Evolutionary conservation across 2,797 vertebrate genomes (phyloP).

Genomic region (Orestias chungarensis): DNA sequence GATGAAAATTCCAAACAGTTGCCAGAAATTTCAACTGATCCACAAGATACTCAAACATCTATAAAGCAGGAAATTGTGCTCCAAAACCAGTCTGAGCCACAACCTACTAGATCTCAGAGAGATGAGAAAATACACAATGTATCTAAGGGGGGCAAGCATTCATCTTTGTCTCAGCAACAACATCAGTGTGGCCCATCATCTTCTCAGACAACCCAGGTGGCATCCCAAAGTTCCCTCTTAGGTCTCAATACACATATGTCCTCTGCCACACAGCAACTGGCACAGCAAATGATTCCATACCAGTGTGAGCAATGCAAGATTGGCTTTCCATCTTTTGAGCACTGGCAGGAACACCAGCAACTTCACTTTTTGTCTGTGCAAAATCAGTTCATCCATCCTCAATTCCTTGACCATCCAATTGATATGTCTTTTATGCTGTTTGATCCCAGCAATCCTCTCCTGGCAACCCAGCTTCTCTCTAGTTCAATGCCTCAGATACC

Average conservation of each 20-base stretch:
- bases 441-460: slow-evolving; percentile 95
- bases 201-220: slow-evolving; percentile 88
- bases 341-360: slow-evolving; percentile 99
- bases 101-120: slow-evolving; percentile 83
- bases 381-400: slow-evolving; percentile 98
- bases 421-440: slow-evolving; percentile 99
- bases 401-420: slow-evolving; percentile 94
- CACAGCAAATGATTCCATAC: slow-evolving; percentile 96
- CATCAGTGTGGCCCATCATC: slow-evolving; percentile 86
- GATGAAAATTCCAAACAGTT: slow-evolving; percentile 96
- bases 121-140: slow-evolving; percentile 87
- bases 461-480: slow-evolving; percentile 94
- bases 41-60: slow-evolving; percentile 88
- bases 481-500: slow-evolving; percentile 96
- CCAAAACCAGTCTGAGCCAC: slow-evolving; percentile 79
- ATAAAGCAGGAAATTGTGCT: slow-evolving; percentile 91
- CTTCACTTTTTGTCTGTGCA: slow-evolving; percentile 98
- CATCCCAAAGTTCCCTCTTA: slow-evolving; percentile 91
- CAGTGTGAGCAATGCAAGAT: slow-evolving; percentile 99
- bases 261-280: slow-evolving; percentile 89
- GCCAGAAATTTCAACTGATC: slow-evolving; percentile 85
- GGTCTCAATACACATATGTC: slow-evolving; percentile 90
- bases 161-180: slow-evolving; percentile 85
- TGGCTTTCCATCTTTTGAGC: slow-evolving; percentile 97
- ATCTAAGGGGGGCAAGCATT: slow-evolving; percentile 87